Evolutionary conservation across 2,888 invertebrate species (phyloP).

Genomic region (Stenotaenia linearis): DNA sequence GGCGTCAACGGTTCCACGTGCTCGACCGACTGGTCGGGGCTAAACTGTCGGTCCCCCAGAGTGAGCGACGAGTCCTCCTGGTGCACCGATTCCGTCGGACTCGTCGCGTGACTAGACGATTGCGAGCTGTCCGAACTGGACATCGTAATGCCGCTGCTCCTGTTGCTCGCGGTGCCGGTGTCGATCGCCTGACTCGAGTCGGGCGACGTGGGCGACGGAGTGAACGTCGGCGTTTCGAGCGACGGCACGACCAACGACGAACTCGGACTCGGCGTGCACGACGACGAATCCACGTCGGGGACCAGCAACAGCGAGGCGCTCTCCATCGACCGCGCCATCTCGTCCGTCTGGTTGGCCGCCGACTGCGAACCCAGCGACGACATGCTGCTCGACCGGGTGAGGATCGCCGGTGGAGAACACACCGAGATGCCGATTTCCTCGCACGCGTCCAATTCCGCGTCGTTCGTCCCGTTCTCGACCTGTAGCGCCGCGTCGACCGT

Average conservation of each 20-base stretch:
- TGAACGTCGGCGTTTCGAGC: background rate
- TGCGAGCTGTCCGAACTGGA: slow-evolving; percentile 30
- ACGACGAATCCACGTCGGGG: background rate
- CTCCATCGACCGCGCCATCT: background rate
- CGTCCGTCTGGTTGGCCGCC: background rate
- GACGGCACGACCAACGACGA: slow-evolving; percentile 26
- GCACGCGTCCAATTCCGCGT: background rate
- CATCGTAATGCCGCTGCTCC: slow-evolving; percentile 30
- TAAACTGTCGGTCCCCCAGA: background rate
- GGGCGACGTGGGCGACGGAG: slow-evolving; percentile 26
- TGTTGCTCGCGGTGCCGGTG: slow-evolving; percentile 17
- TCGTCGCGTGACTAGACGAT: slow-evolving; percentile 28
- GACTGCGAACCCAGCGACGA: background rate
- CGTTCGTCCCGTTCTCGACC: background rate
- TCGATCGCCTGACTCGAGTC: slow-evolving; percentile 31
- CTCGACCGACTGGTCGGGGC: background rate
- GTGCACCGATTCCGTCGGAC: slow-evolving; percentile 30
- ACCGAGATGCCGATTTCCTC: background rate
- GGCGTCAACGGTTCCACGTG: background rate
- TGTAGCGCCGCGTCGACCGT: background rate
- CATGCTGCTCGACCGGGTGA: background rate
- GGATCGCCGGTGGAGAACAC: background rate
- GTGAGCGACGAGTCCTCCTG: background rate
- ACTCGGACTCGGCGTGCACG: slow-evolving; percentile 27
- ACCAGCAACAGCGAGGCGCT: background rate